phyloP scores from a whole-genome alignment of 2,888 invertebrate species.

The Temnothorax ravouxi region DNA sequence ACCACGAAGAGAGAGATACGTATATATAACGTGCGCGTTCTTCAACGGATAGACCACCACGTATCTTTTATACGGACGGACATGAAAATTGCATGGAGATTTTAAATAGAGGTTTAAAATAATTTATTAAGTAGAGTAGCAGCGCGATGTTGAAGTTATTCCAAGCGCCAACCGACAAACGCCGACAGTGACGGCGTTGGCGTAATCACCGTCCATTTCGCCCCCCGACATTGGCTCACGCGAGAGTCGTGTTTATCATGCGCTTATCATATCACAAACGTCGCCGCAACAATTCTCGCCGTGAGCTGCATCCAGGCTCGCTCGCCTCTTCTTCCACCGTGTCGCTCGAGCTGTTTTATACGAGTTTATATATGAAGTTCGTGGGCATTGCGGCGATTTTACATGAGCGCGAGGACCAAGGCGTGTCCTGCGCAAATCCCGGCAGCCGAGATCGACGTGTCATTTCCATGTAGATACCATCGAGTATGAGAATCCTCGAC shows the following conservation, averaged over 20 bases:
- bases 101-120: background rate
- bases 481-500: constrained; percentile 57
- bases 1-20: background rate
- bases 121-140: constrained; percentile 8
- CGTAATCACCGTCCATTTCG: constrained; percentile 18
- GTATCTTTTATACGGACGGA: background rate
- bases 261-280: constrained; percentile 24
- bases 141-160: background rate
- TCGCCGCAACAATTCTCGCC: constrained; percentile 64
- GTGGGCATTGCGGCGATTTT: constrained; percentile 34
- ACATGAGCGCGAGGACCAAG: constrained; percentile 40
- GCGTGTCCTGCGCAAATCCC: constrained; percentile 73
- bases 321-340: background rate
- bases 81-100: background rate
- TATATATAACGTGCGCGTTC: background rate
- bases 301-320: constrained; percentile 33
- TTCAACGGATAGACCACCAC: background rate
- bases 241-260: constrained; percentile 56
- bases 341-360: constrained; percentile 61
- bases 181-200: background rate
- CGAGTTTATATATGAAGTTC: constrained; percentile 51
- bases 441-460: constrained; percentile 69
- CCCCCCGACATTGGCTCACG: constrained; percentile 15
- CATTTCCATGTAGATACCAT: constrained; percentile 82
- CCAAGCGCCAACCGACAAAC: background rate